Conservation (phyloP, 2,797 vertebrate genomes). For the Arnoldichthys spilopterus region DNA sequence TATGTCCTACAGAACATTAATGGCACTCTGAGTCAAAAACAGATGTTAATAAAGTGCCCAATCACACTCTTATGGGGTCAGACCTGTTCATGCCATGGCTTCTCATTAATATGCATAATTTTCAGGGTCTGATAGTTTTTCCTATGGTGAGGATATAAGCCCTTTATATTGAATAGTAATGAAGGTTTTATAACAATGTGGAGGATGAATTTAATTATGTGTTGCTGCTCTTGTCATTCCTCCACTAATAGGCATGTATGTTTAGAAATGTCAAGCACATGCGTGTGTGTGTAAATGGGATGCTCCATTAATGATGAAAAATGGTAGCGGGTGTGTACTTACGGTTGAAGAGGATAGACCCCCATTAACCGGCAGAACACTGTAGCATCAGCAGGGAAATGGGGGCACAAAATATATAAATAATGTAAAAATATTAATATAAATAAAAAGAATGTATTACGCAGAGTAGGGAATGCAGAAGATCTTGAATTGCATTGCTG, state of each 20-base stretch:
- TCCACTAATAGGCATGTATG: slow-evolving; percentile 47
- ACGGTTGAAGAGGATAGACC: slow-evolving; percentile 52
- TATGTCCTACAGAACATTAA: neutral
- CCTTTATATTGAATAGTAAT: slow-evolving; percentile 32
- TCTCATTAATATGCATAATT: slow-evolving; percentile 37
- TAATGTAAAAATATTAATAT: slow-evolving; percentile 17
- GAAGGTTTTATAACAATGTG: slow-evolving; percentile 20
- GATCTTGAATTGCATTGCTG: slow-evolving; percentile 42
- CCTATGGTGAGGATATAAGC: slow-evolving; percentile 30
- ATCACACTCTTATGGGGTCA: neutral
- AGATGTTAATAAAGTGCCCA: neutral
- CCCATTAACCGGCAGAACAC: slow-evolving; percentile 58
- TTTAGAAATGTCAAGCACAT: slow-evolving; percentile 72
- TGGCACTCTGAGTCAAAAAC: neutral
- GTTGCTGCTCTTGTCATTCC: slow-evolving; percentile 25
- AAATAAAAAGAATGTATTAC: slow-evolving; percentile 58
- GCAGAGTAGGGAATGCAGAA: slow-evolving; percentile 54
- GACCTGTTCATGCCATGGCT: slow-evolving; percentile 35
- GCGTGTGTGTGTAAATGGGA: slow-evolving; percentile 66
- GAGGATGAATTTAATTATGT: slow-evolving; percentile 49
- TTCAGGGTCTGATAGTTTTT: neutral
- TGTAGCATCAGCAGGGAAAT: slow-evolving; percentile 10
- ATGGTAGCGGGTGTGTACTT: slow-evolving; percentile 53
- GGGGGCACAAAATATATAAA: neutral
- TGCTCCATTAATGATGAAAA: slow-evolving; percentile 70